These are phyloP conservation scores for Microcebus jonahi DNA, from an alignment of 2,113 vertebrate species.

Conservation along the genomic window DNA sequence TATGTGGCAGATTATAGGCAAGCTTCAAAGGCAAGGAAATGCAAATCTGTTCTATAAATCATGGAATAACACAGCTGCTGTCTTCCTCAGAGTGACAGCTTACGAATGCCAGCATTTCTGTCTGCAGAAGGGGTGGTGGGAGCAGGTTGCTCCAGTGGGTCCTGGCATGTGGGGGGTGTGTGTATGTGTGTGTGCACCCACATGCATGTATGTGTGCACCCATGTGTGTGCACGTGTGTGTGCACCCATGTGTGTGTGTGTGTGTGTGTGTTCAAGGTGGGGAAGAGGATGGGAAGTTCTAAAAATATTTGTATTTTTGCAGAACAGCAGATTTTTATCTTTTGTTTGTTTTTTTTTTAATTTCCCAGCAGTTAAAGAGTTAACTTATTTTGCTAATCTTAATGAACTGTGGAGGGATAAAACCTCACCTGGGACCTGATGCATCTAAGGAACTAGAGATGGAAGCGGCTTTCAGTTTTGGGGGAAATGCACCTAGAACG, in stretches of 20 bases:
- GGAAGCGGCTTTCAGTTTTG: neutral
- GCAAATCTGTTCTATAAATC: constrained; percentile 83
- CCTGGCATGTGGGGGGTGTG: neutral
- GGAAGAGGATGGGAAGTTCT: neutral
- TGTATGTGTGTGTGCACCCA: neutral
- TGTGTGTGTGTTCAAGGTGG: neutral
- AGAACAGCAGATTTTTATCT: constrained; percentile 46
- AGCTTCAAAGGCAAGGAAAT: constrained; percentile 82
- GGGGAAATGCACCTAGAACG: neutral
- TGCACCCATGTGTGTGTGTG: neutral
- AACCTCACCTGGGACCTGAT: neutral
- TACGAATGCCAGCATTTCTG: constrained; percentile 64
- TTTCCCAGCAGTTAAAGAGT: constrained; percentile 4
- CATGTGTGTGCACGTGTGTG: neutral
- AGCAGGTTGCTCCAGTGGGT: neutral
- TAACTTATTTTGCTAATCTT: neutral
- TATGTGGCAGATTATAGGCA: constrained; percentile 82
- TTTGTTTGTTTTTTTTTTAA: neutral
- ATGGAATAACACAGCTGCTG: constrained; percentile 81
- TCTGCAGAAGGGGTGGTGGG: constrained; percentile 38
- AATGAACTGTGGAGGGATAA: neutral
- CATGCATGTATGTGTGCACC: neutral
- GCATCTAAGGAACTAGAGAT: neutral
- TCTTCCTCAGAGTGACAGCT: constrained; percentile 77
- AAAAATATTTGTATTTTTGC: neutral